A percentile compares a stretch with the other conserved stretches of the same genome.
These are phyloP conservation scores for Fistularia commersonii DNA, from an alignment of 2,797 vertebrate species.

Conservation along the genomic window DNA sequence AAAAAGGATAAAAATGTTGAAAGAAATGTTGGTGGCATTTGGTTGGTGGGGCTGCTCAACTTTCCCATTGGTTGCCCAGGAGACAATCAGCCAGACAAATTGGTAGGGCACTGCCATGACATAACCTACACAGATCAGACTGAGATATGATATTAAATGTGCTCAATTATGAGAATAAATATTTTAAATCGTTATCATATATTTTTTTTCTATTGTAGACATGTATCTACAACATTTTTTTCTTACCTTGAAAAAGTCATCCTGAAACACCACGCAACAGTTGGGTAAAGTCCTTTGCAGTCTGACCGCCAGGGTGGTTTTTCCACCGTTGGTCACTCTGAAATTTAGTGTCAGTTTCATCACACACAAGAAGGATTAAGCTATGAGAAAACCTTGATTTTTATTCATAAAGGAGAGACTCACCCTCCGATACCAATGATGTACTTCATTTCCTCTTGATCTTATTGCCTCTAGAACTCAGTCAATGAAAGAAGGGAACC, in stretches of 20 bases:
- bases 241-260: constrained; percentile 95
- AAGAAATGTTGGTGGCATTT: constrained; percentile 59
- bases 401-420: not conserved
- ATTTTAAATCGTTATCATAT: too few relatives aligned
- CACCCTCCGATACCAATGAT: constrained; percentile 93
- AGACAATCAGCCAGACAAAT: constrained; percentile 75
- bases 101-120: constrained; percentile 69
- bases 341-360: too few relatives aligned
- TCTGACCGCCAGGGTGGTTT: constrained; percentile 88
- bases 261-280: constrained; percentile 94
- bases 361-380: not conserved
- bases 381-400: too few relatives aligned
- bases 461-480: constrained; percentile 65
- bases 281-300: constrained; percentile 85
- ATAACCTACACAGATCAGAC: constrained; percentile 66
- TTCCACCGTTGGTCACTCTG: constrained; percentile 95
- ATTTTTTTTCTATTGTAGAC: too few relatives aligned
- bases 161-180: too few relatives aligned
- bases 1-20: constrained; percentile 4
- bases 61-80: constrained; percentile 77
- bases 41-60: constrained; percentile 60
- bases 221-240: not conserved
- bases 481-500: constrained; percentile 70
- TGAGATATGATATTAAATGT: constrained; percentile 26
- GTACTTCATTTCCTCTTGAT: constrained; percentile 78